A percentile compares a stretch with the other conserved stretches of the same genome.
Conservation (phyloP, 2,113 vertebrate species). For the Calidris pygmaea region DNA sequence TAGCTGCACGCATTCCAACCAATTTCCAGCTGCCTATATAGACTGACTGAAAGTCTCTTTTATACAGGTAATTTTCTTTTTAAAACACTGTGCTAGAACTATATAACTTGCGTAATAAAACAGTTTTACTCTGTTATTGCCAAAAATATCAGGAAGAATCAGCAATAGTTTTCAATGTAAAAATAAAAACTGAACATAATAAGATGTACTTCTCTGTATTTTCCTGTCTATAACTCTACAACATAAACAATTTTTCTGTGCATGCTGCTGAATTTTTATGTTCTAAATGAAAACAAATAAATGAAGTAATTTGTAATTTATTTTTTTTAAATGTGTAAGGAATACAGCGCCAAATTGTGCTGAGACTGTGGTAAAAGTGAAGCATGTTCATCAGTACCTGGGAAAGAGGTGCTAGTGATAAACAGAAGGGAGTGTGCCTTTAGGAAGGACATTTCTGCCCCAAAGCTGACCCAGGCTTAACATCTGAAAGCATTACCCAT, state of each 20-base stretch:
- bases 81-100: background rate
- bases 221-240: background rate
- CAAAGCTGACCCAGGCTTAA: background rate
- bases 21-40: background rate
- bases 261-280: background rate
- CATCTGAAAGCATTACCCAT: background rate
- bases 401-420: background rate
- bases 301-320: background rate
- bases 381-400: background rate
- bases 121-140: background rate
- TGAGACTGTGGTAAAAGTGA: background rate
- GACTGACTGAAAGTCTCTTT: background rate
- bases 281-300: constrained; percentile 14
- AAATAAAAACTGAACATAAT: constrained; percentile 5
- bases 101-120: background rate
- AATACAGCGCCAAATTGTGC: background rate
- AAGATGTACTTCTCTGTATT: background rate
- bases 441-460: background rate
- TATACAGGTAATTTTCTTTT: background rate
- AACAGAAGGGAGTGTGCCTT: background rate
- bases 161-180: background rate
- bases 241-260: background rate
- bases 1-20: constrained; percentile 7
- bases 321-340: background rate
- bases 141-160: background rate